phyloP scores from a whole-genome alignment of 2,113 vertebrate species.

The Gymnarchus niloticus region DNA sequence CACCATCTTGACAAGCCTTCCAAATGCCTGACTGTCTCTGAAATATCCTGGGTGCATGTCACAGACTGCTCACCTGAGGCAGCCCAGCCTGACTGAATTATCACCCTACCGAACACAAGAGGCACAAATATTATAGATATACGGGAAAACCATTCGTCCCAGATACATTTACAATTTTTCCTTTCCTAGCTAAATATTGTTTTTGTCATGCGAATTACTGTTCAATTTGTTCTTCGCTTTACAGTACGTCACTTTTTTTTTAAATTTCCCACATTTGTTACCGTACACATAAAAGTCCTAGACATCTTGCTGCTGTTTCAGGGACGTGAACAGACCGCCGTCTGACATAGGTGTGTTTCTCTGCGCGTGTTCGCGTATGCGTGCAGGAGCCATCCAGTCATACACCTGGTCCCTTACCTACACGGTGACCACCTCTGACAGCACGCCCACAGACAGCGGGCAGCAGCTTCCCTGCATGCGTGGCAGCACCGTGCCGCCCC shows the following conservation, averaged over 20 bases:
- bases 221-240: not conserved
- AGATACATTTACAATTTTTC: not conserved
- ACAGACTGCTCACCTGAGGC: not conserved
- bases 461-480: conserved; percentile 93
- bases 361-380: conserved; percentile 39
- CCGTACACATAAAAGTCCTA: too few relatives aligned
- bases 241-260: not conserved
- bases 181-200: not conserved
- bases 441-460: conserved; percentile 74
- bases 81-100: not conserved
- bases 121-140: not conserved
- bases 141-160: not conserved
- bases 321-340: too few relatives aligned
- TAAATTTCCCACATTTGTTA: not conserved
- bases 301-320: too few relatives aligned
- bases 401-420: conserved; percentile 99
- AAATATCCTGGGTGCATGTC: not conserved
- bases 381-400: conserved; percentile 93
- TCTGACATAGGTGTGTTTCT: too few relatives aligned
- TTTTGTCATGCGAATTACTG: not conserved
- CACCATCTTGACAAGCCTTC: not conserved
- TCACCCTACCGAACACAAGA: not conserved
- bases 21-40: not conserved
- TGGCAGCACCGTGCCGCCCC: conserved; percentile 70
- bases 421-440: conserved; percentile 93